Evolutionary conservation across 2,888 invertebrate species (phyloP), one percentile per base, ranked within the genome.

Genomic region (Trissolcus japonicus): DNA sequence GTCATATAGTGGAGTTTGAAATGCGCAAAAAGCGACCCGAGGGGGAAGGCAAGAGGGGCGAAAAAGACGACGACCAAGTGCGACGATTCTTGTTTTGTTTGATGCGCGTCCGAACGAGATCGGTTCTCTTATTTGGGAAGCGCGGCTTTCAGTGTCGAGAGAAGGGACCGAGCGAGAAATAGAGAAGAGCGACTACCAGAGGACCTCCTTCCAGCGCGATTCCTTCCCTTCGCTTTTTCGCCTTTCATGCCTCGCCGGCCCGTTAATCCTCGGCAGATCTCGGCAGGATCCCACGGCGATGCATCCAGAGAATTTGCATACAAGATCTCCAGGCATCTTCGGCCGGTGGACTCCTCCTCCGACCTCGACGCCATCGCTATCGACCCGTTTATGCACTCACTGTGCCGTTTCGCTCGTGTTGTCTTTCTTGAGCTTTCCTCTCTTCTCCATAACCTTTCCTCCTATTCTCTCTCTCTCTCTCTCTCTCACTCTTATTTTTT

Each of bases 241-340:
- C 86, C 87, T 89, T 88, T 89, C 88, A 88, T 87, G 86, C 62
- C 86, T 80, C 84, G 87, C 88, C 88, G 88, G 88, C 87, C 88
- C 88, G 88, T 88, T 88, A 88, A 89, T 88, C 88, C 89, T 89
- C 84, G 83, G 83, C 85, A 84, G 87, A 88, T 88, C 87, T 86
- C 85, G 84, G 82, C 86, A 86, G 87, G 86, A 87, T 88, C 88
- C 89, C 88, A 89, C 88, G 87, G 86, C 87, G 88, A 88, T 88
- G 89, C 89, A 86, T 85, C 86, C 83, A 82, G 84, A 82, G 87
- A 89, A 89, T 89, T 89, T 89, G 88, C 89, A 89, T 89, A 89
- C 88, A 88, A 88, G 88, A 88, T 89, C 86, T 87, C 82, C 84
- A 83, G 84, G 86, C 86, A 87, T 88, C 88, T 86, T 80, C 82